Base-by-base conservation (phyloP, 2,113 vertebrate species). In the Cephalopholis sonnerati region DNA sequence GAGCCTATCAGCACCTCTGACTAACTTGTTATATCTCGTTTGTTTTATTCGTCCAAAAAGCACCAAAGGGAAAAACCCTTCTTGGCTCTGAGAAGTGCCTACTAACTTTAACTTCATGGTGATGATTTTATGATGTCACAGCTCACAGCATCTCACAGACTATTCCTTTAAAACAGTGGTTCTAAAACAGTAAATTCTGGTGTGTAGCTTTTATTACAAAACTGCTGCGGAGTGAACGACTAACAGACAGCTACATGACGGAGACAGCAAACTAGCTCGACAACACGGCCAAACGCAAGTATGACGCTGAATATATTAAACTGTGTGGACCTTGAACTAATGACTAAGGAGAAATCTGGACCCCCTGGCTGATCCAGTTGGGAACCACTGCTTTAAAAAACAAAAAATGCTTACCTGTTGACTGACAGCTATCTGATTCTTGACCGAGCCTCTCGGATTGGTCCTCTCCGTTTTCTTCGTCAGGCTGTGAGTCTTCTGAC, bases 401-500 rank as follows among this genome's bases (percentile, higher is more conserved):
- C 3, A 27, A 32, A 65, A n/a, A 11, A 22, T 3, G 18, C 57
- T 5, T 76, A 94, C 95, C 94, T 87, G 88, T 72, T 32, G 83
- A 86, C 13, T 88, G 91, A 83, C 74, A 82, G 75, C 63, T 62
- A 4, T 94, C 91, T 22, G 67, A 58, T 20, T 91, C 92, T 44
- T 79, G 82, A 57, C 65, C 65, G n/a, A 61, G 62, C 39, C 22
- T 86, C 25, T 82, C 79, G 5, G 85, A 59, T n/a, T 59, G 87
- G 25, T 85, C 89, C 63, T 89, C 91, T 83, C 92, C 92, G 8
- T 89, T 92, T 82, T 92, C 88, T 39, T 90, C 89, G 41, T 94
- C 91, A 4, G 67, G 62, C 0, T 86, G 84, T 0, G 94, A 94
- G 41, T 96, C 94, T 8, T 91, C 90, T 10, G 93, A 94, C 3